Evolutionary conservation across 2,797 vertebrate species (phyloP).

Genomic region (Danio kyathit): DNA sequence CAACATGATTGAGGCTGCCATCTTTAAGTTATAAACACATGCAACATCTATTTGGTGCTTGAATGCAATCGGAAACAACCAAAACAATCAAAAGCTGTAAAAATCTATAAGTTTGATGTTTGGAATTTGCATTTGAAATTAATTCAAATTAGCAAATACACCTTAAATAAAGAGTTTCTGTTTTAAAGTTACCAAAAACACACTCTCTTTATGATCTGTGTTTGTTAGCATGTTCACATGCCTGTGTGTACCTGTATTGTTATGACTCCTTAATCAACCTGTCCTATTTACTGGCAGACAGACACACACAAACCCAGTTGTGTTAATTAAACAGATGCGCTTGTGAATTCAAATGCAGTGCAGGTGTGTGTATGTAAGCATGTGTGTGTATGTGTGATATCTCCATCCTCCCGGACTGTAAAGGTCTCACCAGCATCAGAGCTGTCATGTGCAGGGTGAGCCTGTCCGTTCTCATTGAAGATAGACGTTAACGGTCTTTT

Average conservation of each 20-base stretch:
- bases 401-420: constrained; percentile 53
- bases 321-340: constrained; percentile 57
- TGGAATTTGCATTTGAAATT: no score
- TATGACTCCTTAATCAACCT: constrained; percentile 62
- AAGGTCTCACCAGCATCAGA: constrained; percentile 65
- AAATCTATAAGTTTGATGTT: no score
- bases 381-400: constrained; percentile 25
- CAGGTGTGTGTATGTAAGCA: background rate
- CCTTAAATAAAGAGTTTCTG: no score
- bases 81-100: no score
- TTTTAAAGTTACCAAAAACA: no score
- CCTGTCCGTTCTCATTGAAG: constrained; percentile 71
- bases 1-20: no score
- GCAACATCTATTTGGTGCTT: no score
- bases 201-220: background rate
- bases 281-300: constrained; percentile 62
- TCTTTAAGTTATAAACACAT: no score
- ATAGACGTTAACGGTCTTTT: constrained; percentile 70
- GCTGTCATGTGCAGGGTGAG: constrained; percentile 53
- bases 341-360: background rate
- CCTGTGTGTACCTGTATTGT: constrained; percentile 37
- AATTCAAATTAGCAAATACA: no score
- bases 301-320: background rate
- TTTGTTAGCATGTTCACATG: background rate
- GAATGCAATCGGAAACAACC: no score